Evolutionary conservation across 2,888 invertebrate genomes (phyloP), one percentile per base, ranked within the genome.

Genomic region (Drosophila tanythrix): DNA sequence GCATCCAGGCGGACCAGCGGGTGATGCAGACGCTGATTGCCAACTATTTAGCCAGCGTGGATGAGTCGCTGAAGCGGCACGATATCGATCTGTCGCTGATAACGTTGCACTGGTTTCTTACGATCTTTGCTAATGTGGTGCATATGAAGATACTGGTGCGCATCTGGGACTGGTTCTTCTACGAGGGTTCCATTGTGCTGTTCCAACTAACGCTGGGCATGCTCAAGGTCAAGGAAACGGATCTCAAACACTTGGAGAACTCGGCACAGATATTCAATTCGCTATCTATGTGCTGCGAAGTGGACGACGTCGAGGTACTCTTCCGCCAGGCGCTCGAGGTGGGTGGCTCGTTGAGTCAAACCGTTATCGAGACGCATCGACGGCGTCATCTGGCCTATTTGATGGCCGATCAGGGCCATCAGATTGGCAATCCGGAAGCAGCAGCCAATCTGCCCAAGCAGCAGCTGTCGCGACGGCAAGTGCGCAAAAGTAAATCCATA

Each of bases 241-340:
- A 97, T 90, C 94, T 99, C 65, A 96, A 96, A 83, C 95, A 96
- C 80, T 94, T 98, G 81, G 98, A 98, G 89, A 99, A 99, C 93
- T 99, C 99, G 0, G 99, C 99, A 15, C 98, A 99, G 94, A 98
- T 99, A 90, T 99, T 99, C 93, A 99, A 99, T 93, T 97, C 98
- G 4, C 94, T 99, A 3, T 99, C 99, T 92, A 97, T 99, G 91
- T 99, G 99, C 48, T 97, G 98, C 21, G 97, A 97, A 93, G 96
- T 99, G 70, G 97, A 98, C 90, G 98, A 98, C 94, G 97, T 98
- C 58, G 92, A 92, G 65, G 95, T 96, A 76, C 94, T 99, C 36
- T 96, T 98, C 82, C 95, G 97, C 92, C 94, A 96, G 58, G 95
- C 96, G 1, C 94, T 95, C 85, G 95, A 96, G 82, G 96, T 97